Evolutionary conservation across 2,888 invertebrate species (phyloP), one percentile per base, ranked within the genome.

Genomic region (Meteorus colon): DNA sequence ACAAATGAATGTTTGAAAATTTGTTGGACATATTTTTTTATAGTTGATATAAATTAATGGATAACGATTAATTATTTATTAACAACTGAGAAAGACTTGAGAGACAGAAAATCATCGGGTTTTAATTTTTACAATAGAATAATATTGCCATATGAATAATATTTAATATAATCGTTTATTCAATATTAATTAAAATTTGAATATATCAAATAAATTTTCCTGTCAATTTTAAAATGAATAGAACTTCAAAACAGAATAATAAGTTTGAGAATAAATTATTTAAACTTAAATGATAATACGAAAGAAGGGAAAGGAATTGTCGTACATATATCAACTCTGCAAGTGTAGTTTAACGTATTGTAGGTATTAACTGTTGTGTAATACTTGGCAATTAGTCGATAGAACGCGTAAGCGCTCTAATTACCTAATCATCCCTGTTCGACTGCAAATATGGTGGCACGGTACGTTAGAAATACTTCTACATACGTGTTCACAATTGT

Each of bases 371-470:
- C 63, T 59, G 76, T 74, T 55, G 60, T 59, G 31, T 68, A 80
- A 79, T 68, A 69, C 60, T 63, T 45, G 73, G 75, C 78, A 81
- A 82, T 82, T 81, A 80, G 67, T 76, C 65, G 77, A 82, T 81
- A 79, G 77, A 73, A 48, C 41, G 74, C 63, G 66, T 74, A 79
- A 82, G 77, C 69, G 80, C 76, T 79, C 81, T 72, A 82, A 78
- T 84, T 82, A 81, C 74, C 80, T 83, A 80, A 83, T 81, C 78
- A 81, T 60, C 73, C 66, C 68, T 10, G 63, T 8, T 16, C 34
- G 16, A 1, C 12, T 34, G n/a, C 6, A n/a, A 34, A 29, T 31
- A 63, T 14, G 31, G 31, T 16, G 12, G 5, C 2, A 2, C 24
- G 2, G 16, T 10, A 62, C 12, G 27, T 29, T 62, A 27, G 8